Base-by-base conservation (phyloP, 2,888 invertebrate species). In the Thalpophila matura region DNA sequence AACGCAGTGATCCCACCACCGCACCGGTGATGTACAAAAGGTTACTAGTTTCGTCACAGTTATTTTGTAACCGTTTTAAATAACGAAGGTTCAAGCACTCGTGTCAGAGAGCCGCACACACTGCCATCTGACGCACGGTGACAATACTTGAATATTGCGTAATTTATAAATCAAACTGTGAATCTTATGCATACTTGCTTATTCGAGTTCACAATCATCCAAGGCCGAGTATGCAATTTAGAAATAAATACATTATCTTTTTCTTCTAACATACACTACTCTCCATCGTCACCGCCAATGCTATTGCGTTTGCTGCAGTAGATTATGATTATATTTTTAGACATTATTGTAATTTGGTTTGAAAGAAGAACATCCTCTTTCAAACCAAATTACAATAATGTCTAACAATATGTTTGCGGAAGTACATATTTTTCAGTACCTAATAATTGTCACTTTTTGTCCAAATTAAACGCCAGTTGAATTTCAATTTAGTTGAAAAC, bases 21-120 rank as follows among this genome's bases (percentile, higher is more conserved):
- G 42, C 66, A 69, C n/a, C n/a, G n/a, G n/a, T 61, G 49, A 77
- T 67, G 76, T 78, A 77, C 80, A 79, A 84, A 82, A 87, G 83
- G 87, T 87, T 83, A 80, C 67, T 27, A 54, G 77, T 86, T 84
- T 85, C 86, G 74, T 80, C 84, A 86, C 64, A 68, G 29, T 40
- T 33, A 81, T 87, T 87, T 87, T 84, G 87, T 84, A 88, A 88
- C 77, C 73, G 77, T 87, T 84, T 88, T 83, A 86, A 88, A 84
- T 83, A 84, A 84, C 80, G 84, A 82, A 82, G 83, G 83, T 84
- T 82, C 81, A 83, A 86, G 83, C 78, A 79, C 79, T 81, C 66
- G 75, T 68, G 69, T 56, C 63, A 66, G 65, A 74, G 53, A 60
- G 59, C 53, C 61, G 59, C 47, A 51, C 55, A 67, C 62, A 53